Base-by-base conservation (phyloP, 2,797 vertebrate species). In the Cephalopachus bancanus region DNA sequence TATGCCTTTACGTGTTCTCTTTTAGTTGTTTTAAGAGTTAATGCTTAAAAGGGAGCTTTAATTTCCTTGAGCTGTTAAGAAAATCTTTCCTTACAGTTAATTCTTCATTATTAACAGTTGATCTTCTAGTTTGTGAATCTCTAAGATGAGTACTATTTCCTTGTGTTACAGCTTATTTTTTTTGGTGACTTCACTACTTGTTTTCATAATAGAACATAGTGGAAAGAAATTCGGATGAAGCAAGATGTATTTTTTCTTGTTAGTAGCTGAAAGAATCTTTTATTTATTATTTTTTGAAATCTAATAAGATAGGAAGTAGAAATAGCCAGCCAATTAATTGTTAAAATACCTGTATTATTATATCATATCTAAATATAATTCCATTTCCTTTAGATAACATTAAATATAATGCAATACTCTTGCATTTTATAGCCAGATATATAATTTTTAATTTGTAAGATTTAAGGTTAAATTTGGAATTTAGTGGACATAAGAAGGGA, bases 1-100 rank as follows among this genome's bases (percentile, higher is more conserved):
- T 99, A 99, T 98, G 96, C 96, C 97, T 98, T 88, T 97, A 98
- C 80, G 91, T 98, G 28, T 89, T 95, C 84, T 97, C 81, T 55
- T 93, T 81, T 11, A 53, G 19, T 93, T 86, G 49, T 90, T 93
- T 83, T 62, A 57, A 6, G 86, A 64, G 20, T 26, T 95, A 79
- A 71, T 76, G 11, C 33, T 80, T 96, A 19, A 89, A 86, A 71
- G 59, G 44, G 74, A 79, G 4, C 60, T 74, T 59, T 51, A 65
- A 78, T 79, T 91, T 94, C 20, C 64, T 79, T 55, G 37, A 75
- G 59, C 30, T 78, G 8, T 93, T 95, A 22, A 90, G 64, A 95
- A 88, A 71, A 65, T 83, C 75, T 91, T 71, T 15, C 65, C 83
- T 89, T 71, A 20, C 4, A 57, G 1, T 64, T 91, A 78, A 90